Percentiles rank a stretch among this genome's conserved stretches.
These are phyloP conservation scores for Myxocyprinus asiaticus DNA, from an alignment of 2,113 vertebrate genomes.

Conservation along the genomic window DNA sequence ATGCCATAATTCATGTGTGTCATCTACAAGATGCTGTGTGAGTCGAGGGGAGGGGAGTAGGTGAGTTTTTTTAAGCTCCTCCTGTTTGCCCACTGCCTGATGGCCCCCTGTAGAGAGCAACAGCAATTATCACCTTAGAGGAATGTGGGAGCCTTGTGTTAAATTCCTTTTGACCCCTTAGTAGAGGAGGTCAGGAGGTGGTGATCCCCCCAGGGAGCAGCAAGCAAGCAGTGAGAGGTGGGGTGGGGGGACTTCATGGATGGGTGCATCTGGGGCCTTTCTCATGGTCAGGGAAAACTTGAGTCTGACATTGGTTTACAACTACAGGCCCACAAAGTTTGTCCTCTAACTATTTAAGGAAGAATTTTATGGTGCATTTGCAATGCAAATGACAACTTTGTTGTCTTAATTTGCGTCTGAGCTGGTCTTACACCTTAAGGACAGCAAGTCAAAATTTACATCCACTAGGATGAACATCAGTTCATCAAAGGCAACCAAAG, in stretches of 20 bases:
- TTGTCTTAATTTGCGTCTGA: slow-evolving; percentile 59
- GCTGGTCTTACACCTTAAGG: slow-evolving; percentile 37
- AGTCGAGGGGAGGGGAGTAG: slow-evolving; percentile 27
- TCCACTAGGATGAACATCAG: not conserved
- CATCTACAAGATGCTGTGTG: slow-evolving; percentile 51
- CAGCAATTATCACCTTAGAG: slow-evolving; percentile 83
- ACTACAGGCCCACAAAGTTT: slow-evolving; percentile 15
- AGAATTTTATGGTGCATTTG: slow-evolving; percentile 64
- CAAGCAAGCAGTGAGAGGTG: slow-evolving; percentile 58
- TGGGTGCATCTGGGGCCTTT: slow-evolving; percentile 33
- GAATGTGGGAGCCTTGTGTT: slow-evolving; percentile 79
- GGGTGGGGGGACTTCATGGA: slow-evolving; percentile 47
- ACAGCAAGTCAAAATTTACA: slow-evolving; percentile 39
- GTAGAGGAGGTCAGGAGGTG: slow-evolving; percentile 71
- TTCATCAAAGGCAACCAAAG: not conserved
- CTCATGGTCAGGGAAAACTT: slow-evolving; percentile 52
- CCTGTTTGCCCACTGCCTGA: slow-evolving; percentile 75
- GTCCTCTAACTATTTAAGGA: not conserved
- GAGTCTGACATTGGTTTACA: slow-evolving; percentile 44
- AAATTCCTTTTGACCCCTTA: slow-evolving; percentile 80
- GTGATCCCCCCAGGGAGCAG: slow-evolving; percentile 60
- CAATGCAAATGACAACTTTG: slow-evolving; percentile 65
- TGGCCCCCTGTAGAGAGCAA: slow-evolving; percentile 76
- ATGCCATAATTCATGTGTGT: slow-evolving; percentile 70
- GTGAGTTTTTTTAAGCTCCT: slow-evolving; percentile 51